These are phyloP conservation scores for Argyra leucocephala DNA, from an alignment of 2,888 invertebrate species.

Conservation along the genomic window DNA sequence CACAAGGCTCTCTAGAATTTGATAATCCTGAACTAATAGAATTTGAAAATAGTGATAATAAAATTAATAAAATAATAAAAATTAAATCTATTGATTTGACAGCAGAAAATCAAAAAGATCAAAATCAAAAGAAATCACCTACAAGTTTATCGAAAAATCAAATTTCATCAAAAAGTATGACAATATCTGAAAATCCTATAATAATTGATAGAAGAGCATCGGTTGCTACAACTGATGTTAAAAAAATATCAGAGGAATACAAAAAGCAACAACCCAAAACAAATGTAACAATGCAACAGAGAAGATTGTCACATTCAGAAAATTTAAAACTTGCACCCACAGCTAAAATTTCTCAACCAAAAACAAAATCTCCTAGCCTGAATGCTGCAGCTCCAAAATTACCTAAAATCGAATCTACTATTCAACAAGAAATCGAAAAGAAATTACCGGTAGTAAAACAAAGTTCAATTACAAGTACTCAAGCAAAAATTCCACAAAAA, in stretches of 20 bases:
- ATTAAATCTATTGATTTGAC: too few relatives aligned
- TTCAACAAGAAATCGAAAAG: neutral
- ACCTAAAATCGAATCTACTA: neutral
- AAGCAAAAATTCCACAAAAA: neutral
- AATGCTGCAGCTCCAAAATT: neutral
- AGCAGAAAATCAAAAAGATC: neutral
- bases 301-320: neutral
- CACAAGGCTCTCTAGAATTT: neutral
- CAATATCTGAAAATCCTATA: neutral
- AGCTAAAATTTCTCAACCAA: neutral
- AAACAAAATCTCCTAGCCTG: neutral
- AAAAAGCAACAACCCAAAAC: neutral
- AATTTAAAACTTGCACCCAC: neutral
- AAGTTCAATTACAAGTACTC: neutral
- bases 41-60: neutral
- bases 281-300: neutral
- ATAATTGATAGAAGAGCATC: constrained; percentile 4
- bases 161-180: neutral
- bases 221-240: neutral
- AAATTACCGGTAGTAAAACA: neutral
- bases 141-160: neutral
- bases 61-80: neutral
- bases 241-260: neutral
- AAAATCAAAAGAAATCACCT: neutral
- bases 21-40: neutral